Evolutionary conservation across 2,113 vertebrate species (phyloP).

Genomic region (Etheostoma cragini): DNA sequence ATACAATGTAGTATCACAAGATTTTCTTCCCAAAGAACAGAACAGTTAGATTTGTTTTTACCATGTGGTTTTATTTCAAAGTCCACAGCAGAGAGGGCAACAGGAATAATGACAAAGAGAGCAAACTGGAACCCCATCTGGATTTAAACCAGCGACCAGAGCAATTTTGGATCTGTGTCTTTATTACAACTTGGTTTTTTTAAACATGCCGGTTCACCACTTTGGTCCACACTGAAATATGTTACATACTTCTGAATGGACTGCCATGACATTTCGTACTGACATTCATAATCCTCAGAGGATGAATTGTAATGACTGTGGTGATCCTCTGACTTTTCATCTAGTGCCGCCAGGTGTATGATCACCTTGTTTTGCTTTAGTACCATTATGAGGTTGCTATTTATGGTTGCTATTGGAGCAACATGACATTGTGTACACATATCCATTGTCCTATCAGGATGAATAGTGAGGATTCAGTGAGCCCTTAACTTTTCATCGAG

Average conservation of each 20-base stretch:
- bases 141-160: neutral
- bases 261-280: neutral
- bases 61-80: constrained; percentile 3
- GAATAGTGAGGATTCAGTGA: too few relatives aligned
- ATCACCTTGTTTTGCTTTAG: neutral
- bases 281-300: neutral
- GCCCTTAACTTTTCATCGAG: too few relatives aligned
- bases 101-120: neutral
- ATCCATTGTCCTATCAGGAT: too few relatives aligned
- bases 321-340: neutral
- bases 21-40: constrained; percentile 14
- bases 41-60: neutral
- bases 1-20: neutral
- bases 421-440: neutral
- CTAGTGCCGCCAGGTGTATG: neutral
- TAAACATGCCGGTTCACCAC: neutral
- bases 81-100: neutral
- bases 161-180: too few relatives aligned
- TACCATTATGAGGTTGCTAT: neutral
- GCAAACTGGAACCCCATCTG: neutral
- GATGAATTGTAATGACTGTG: neutral
- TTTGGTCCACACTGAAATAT: neutral
- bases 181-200: neutral
- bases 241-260: too few relatives aligned
- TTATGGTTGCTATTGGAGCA: neutral